Evolutionary conservation across 2,888 invertebrate species (phyloP).

Genomic region (Bombylius major): DNA sequence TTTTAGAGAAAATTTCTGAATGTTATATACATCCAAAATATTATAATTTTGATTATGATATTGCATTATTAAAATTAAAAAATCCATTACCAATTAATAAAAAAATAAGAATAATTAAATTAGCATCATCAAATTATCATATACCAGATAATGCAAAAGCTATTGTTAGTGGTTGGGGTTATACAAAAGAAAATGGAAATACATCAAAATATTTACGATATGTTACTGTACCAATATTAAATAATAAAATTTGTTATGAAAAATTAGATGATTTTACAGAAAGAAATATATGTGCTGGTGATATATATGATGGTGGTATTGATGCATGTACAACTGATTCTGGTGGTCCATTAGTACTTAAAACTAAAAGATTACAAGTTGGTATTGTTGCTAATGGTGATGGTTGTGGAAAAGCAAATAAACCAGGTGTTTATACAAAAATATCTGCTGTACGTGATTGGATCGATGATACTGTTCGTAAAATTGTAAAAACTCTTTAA

Average conservation of each 20-base stretch:
- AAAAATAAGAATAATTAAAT: not conserved
- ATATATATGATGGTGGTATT: not conserved
- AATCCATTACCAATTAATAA: not conserved
- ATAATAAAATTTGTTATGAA: not conserved
- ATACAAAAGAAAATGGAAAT: not conserved
- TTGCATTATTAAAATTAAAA: not conserved
- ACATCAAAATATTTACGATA: conserved; percentile 1
- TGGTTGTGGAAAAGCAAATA: not conserved
- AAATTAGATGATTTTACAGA: not conserved
- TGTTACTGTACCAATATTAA: conserved; percentile 1
- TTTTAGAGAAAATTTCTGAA: too few species aligned
- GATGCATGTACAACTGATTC: not conserved
- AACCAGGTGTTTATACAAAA: not conserved
- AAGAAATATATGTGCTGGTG: not conserved
- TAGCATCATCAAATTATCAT: not conserved
- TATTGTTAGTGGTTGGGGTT: not conserved
- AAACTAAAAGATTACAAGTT: not conserved
- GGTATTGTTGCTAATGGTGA: not conserved
- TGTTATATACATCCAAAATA: not conserved
- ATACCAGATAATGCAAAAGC: not conserved
- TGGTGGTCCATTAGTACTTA: not conserved
- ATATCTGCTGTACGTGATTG: not conserved
- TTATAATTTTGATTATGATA: conserved; percentile 2
- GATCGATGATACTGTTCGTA: not conserved
- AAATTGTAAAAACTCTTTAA: too few species aligned